These are phyloP conservation scores for Xanthostigma xanthostigma DNA, from an alignment of 2,888 invertebrate genomes.

Conservation along the genomic window DNA sequence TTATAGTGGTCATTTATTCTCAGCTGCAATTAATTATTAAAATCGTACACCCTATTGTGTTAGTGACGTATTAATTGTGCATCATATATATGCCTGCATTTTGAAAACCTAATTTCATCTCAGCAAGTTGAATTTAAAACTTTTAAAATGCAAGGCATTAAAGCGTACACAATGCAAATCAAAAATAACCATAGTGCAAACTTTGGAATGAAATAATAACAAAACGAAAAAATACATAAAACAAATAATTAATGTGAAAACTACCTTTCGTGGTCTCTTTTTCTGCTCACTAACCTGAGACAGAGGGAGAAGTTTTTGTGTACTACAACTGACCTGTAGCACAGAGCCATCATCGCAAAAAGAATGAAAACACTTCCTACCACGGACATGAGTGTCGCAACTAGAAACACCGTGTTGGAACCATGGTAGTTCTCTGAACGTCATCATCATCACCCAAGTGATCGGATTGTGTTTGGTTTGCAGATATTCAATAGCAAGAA, in stretches of 20 bases:
- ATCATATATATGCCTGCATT: too few species aligned
- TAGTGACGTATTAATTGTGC: too few species aligned
- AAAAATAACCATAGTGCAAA: constrained; percentile 3
- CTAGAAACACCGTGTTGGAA: constrained; percentile 94
- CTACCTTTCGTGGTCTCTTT: constrained; percentile 50
- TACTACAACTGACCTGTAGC: constrained; percentile 99
- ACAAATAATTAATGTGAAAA: constrained; percentile 29
- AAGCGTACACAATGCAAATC: constrained; percentile 3
- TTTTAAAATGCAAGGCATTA: neutral
- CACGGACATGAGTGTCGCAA: constrained; percentile 95
- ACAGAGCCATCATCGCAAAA: constrained; percentile 97
- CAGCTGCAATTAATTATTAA: too few species aligned
- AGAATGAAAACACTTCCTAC: constrained; percentile 98
- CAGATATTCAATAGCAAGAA: too few species aligned
- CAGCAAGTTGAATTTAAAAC: too few species aligned
- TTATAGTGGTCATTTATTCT: too few species aligned
- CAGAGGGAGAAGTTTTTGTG: constrained; percentile 97
- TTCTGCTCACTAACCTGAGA: constrained; percentile 96
- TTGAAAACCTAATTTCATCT: too few species aligned
- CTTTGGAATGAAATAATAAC: constrained; percentile 6
- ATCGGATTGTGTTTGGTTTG: too few species aligned
- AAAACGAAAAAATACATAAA: constrained; percentile 33
- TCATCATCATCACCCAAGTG: too few species aligned
- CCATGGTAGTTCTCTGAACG: constrained; percentile 84
- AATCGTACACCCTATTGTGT: too few species aligned